A percentile compares a stretch with the other conserved stretches of the same genome.
Evolutionary conservation across 2,113 vertebrate species (phyloP).

Genomic region (Hucho hucho): DNA sequence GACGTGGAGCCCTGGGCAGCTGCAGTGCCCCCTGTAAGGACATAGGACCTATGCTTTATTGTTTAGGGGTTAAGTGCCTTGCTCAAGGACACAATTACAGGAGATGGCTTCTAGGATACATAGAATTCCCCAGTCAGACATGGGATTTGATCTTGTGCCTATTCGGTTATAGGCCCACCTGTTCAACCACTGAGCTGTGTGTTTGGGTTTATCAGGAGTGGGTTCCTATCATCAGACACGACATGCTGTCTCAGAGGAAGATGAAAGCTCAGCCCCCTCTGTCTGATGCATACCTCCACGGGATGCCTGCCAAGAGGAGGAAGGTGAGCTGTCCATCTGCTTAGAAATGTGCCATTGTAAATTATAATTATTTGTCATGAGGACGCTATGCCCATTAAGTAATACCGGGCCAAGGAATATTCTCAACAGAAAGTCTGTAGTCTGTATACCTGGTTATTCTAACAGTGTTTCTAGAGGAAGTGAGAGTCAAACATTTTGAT

Average conservation of each 20-base stretch:
- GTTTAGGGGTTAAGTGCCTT: no score
- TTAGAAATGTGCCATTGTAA: neutral
- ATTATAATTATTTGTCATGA: no score
- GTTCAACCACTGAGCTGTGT: neutral
- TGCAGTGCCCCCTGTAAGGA: constrained; percentile 79
- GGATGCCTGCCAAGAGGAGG: constrained; percentile 87
- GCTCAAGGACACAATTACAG: no score
- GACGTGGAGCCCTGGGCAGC: constrained; percentile 82
- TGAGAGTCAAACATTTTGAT: no score
- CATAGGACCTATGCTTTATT: no score
- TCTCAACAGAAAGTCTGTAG: no score
- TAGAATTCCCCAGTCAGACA: neutral
- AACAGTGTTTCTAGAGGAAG: no score
- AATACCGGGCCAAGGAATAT: no score
- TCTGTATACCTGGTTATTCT: no score
- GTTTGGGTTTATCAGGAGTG: constrained; percentile 74
- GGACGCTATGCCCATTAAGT: no score
- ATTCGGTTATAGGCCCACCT: neutral
- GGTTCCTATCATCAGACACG: constrained; percentile 86
- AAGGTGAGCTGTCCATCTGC: constrained; percentile 69
- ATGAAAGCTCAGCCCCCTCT: constrained; percentile 82
- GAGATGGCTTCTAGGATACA: no score
- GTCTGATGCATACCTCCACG: constrained; percentile 85
- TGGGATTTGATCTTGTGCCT: neutral
- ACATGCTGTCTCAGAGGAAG: constrained; percentile 85